Conservation (phyloP, 2,888 invertebrate genomes). For the Gari tellinella region DNA sequence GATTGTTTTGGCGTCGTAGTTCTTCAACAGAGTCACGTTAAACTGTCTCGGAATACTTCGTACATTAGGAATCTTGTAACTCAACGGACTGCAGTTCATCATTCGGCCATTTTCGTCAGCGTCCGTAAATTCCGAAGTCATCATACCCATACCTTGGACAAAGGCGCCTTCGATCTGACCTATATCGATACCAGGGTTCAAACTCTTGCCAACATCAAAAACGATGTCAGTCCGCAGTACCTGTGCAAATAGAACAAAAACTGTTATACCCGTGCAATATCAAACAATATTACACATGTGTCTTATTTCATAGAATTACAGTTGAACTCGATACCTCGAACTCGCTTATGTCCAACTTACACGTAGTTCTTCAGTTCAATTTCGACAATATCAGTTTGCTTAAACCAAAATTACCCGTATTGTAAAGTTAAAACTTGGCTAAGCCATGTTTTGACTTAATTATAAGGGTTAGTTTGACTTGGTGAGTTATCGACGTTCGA, state of each 20-base stretch:
- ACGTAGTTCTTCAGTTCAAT: too few species aligned
- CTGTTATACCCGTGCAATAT: too few species aligned
- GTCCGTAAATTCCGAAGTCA: conserved; percentile 47
- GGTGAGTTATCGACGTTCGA: too few species aligned
- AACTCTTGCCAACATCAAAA: conserved; percentile 77
- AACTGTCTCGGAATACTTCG: conserved; percentile 95
- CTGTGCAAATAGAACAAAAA: conserved; percentile 29
- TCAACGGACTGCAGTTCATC: conserved; percentile 94
- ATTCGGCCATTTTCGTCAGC: conserved; percentile 87
- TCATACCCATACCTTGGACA: conserved; percentile 58
- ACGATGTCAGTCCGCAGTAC: conserved; percentile 75
- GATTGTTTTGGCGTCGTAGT: conserved; percentile 93
- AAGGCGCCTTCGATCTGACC: conserved; percentile 80
- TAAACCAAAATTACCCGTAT: too few species aligned
- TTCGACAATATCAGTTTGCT: too few species aligned
- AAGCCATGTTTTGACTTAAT: too few species aligned
- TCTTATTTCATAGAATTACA: too few species aligned
- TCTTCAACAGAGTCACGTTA: conserved; percentile 95
- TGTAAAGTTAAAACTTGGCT: too few species aligned
- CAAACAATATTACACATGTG: too few species aligned
- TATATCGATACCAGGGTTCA: conserved; percentile 78
- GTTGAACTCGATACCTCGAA: too few species aligned
- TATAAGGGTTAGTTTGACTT: too few species aligned
- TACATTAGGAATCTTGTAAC: conserved; percentile 96
- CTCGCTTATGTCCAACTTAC: too few species aligned